Conservation (phyloP, 2,888 invertebrate species). For the Pammene aurita region DNA sequence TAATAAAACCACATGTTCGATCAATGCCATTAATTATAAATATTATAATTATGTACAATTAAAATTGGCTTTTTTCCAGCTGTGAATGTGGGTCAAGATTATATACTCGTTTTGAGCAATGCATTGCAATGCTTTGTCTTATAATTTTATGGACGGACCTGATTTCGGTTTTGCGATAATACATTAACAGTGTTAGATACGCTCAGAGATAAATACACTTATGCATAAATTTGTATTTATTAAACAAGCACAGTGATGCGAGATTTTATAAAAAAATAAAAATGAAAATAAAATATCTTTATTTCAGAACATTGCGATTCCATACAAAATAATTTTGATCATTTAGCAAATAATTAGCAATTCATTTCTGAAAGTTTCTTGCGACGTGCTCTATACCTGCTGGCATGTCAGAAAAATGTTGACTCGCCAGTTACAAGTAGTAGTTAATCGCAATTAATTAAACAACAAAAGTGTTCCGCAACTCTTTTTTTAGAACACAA, state of each 20-base stretch:
- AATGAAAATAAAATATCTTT: too few species aligned
- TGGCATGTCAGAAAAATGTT: too few species aligned
- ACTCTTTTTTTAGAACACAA: not conserved
- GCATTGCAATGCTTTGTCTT: conserved; percentile 29
- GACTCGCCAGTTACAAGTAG: too few species aligned
- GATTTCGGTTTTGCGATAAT: conserved; percentile 14
- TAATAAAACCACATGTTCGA: conserved; percentile 31
- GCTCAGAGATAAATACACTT: not conserved
- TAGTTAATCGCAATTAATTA: not conserved
- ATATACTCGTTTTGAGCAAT: conserved; percentile 28
- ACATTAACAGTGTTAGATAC: not conserved
- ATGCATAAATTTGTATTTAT: conserved; percentile 2
- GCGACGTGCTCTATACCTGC: too few species aligned
- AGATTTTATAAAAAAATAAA: too few species aligned
- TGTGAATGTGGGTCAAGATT: conserved; percentile 37
- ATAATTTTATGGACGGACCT: conserved; percentile 22
- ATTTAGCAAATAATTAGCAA: too few species aligned
- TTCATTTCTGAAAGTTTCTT: too few species aligned
- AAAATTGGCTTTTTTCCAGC: conserved; percentile 34
- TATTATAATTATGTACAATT: conserved; percentile 28
- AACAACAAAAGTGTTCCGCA: not conserved
- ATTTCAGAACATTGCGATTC: too few species aligned
- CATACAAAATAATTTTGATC: too few species aligned
- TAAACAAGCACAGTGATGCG: not conserved
- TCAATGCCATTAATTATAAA: conserved; percentile 17